Base-by-base conservation (phyloP, 2,888 invertebrate species). In the Drosophila quinaria region DNA sequence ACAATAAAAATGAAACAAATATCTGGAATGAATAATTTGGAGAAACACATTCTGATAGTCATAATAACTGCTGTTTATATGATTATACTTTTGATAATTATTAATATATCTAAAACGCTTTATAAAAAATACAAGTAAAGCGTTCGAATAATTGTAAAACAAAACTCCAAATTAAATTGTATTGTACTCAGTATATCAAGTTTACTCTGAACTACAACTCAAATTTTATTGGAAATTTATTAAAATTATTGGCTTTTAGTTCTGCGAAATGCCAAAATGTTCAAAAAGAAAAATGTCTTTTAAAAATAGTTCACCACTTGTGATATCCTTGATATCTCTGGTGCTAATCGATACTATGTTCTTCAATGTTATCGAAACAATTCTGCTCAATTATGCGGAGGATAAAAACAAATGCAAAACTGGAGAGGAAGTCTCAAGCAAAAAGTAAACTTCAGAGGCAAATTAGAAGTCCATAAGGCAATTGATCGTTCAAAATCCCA, bases 291-390 rank as follows among this genome's bases (percentile, higher is more conserved):
- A 2, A 52, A 74, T 74, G 74, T 3, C 3, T 5, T 15, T 22
- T 1, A 33, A 3, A n/a, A 33, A 17, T 8, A 3, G 19, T 19
- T 31, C 50, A 6, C 42, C 51, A 10, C 2, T 56, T 11, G 8
- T 61, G 11, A 13, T 58, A 55, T 58, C 59, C 22, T 10, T 74
- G 13, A 13, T 74, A 49, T 47, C 71, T 9, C 49, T 76, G 2
- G 15, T 76, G n/a, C n/a, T 76, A 5, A 22, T 76, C 10, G 74
- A 74, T 22, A 46, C 41, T 5, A 4, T 70, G 10, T 46, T 74
- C 3, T n/a, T 49, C 0, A n/a, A 49, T 4, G 17, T 46, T 0
- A 44, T 54, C 10, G 64, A 64, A 22, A 4, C 31, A 9, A 2
- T 49, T 9, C 6, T 44, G 0, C 11, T 35, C 6, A 25, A 37